These are phyloP conservation scores for Neodon shergylaensis DNA, from an alignment of 2,113 vertebrate species.

Conservation along the genomic window DNA sequence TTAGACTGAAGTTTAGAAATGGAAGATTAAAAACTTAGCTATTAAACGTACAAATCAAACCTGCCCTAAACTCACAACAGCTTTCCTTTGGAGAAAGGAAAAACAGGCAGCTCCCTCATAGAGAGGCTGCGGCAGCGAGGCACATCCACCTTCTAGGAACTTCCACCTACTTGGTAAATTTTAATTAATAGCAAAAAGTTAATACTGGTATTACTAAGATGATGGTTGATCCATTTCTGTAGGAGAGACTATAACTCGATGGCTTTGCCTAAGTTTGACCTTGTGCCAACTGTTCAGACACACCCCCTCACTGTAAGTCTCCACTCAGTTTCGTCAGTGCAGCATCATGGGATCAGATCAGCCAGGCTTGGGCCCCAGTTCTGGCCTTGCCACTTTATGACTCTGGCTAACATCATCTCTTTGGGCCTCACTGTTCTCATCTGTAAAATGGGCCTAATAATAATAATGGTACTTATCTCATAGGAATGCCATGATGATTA, in stretches of 20 bases:
- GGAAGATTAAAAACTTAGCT: background rate
- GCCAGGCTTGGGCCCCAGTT: background rate
- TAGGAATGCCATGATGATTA: background rate
- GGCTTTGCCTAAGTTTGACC: background rate
- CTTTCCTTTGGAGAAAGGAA: background rate
- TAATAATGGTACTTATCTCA: background rate
- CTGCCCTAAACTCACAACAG: background rate
- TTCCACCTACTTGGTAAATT: constrained; percentile 28
- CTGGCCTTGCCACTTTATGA: background rate
- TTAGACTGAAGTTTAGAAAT: constrained; percentile 41
- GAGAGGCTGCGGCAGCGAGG: background rate
- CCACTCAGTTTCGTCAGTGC: background rate
- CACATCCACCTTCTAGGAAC: background rate
- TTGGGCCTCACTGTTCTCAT: constrained; percentile 51
- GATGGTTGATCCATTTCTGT: background rate
- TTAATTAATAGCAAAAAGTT: background rate
- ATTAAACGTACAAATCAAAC: constrained; percentile 4
- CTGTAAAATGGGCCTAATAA: constrained; percentile 8
- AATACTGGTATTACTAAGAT: background rate
- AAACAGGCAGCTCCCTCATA: background rate
- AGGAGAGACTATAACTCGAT: background rate
- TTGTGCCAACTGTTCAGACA: background rate
- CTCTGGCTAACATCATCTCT: background rate
- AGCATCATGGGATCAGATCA: no score
- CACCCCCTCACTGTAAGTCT: background rate